Evolutionary conservation across 2,113 vertebrate genomes (phyloP).

Genomic region (Urocitellus parryii): DNA sequence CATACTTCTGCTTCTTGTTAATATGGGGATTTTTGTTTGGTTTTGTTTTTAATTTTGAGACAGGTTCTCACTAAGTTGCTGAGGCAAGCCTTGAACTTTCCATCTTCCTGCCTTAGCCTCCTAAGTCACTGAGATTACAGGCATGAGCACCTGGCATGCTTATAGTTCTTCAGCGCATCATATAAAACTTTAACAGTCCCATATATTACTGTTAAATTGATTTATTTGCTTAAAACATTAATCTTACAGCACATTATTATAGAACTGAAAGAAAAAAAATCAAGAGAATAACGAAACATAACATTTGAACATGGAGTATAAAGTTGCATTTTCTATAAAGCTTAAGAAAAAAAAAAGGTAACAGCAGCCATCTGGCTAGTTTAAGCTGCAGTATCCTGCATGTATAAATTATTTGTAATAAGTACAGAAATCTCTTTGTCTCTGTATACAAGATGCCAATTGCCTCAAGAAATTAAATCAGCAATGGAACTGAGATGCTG

Average conservation of each 20-base stretch:
- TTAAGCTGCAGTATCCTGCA: neutral
- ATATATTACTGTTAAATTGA: neutral
- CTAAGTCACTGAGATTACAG: no score
- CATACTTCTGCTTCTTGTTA: neutral
- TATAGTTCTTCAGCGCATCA: neutral
- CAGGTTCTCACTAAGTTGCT: no score
- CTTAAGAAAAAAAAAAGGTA: neutral
- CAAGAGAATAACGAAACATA: neutral
- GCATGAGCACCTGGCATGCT: no score
- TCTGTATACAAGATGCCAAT: neutral
- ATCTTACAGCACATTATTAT: neutral
- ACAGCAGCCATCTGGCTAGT: slow-evolving; percentile 18
- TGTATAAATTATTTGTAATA: slow-evolving; percentile 5
- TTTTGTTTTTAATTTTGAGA: no score
- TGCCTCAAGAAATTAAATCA: slow-evolving; percentile 9
- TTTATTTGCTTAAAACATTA: slow-evolving; percentile 36
- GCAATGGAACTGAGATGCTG: neutral
- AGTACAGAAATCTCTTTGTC: slow-evolving; percentile 1
- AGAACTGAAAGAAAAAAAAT: neutral
- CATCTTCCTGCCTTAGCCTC: no score
- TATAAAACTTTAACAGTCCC: neutral
- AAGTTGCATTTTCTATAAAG: slow-evolving; percentile 39
- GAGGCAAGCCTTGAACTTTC: no score
- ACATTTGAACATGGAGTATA: neutral
- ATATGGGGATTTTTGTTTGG: neutral